Conservation (phyloP, 2,113 vertebrate species). For the Cephalopholis sonnerati region DNA sequence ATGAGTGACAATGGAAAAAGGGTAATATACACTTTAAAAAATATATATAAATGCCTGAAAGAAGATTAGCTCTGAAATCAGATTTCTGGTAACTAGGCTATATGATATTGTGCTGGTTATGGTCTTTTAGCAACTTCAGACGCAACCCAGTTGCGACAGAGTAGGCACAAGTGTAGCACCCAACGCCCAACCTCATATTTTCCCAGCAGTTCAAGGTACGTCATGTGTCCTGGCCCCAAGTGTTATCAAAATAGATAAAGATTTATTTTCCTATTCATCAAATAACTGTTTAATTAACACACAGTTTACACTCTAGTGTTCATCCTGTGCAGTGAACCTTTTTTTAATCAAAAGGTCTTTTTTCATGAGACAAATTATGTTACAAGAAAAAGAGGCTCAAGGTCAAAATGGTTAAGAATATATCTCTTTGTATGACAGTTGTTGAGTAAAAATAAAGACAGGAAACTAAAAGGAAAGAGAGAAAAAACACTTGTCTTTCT, state of each 20-base stretch:
- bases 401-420: conserved; percentile 4
- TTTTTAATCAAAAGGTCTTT: background rate
- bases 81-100: too few species aligned
- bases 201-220: too few species aligned
- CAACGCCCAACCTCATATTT: too few species aligned
- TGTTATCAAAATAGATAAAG: background rate
- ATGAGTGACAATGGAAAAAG: too few species aligned
- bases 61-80: too few species aligned
- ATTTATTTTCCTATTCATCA: background rate
- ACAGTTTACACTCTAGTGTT: background rate
- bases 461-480: background rate
- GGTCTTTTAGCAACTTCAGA: too few species aligned
- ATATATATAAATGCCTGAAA: too few species aligned
- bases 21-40: too few species aligned
- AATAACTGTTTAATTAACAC: background rate
- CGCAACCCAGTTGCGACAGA: too few species aligned
- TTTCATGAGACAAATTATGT: background rate
- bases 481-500: background rate
- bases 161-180: too few species aligned
- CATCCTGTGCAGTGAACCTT: background rate
- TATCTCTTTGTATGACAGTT: background rate
- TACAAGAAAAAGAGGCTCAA: background rate
- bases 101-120: too few species aligned
- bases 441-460: background rate
- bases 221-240: too few species aligned